Base-by-base conservation (phyloP, 2,797 vertebrate genomes). In the Falco peregrinus region DNA sequence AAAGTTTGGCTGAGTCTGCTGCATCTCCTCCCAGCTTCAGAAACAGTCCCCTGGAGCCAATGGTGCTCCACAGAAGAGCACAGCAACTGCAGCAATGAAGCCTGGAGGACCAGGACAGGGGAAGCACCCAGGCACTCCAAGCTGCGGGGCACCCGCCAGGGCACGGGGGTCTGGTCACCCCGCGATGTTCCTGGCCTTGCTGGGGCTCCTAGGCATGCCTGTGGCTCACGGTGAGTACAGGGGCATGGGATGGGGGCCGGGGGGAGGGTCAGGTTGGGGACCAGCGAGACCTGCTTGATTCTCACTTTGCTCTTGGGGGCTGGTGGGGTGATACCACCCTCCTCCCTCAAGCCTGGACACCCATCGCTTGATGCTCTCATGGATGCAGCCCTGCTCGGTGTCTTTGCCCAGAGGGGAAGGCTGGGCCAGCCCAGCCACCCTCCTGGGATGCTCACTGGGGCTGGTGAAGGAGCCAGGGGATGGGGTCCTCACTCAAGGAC, bases 11-110 rank as follows among this genome's bases (percentile, higher is more conserved):
- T 17, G 33, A 48, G 41, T 37, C n/a, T 5, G 16, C 41, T 24
- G 83, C 88, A 31, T 50, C 94, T 69, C 87, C 90, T 95, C 93
- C 91, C 93, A 87, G 76, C 77, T 45, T 35, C 19, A 35, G 35
- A 21, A 48, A 5, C 71, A 73, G 75, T 50, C 10, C 37, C 13
- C 69, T 16, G 70, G 37, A 94, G 54, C 64, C 16, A 17, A 3
- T 9, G 0, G 35, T 26, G 24, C 70, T 65, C 0, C 1, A 3
- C 88, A n/a, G 74, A 82, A 60, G 14, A 86, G 91, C 64, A 0
- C 45, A 20, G 88, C 7, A 6, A 11, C 4, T 6, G 57, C 88
- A 69, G 93, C 70, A 3, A 95, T 95, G 93, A 31, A 8, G 86
- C 16, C 73, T n/a, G 88, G 14, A 86, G 89, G 47, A 5, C 6